phyloP scores from a whole-genome alignment of 2,888 invertebrate species.

The Bombylius discolor region DNA sequence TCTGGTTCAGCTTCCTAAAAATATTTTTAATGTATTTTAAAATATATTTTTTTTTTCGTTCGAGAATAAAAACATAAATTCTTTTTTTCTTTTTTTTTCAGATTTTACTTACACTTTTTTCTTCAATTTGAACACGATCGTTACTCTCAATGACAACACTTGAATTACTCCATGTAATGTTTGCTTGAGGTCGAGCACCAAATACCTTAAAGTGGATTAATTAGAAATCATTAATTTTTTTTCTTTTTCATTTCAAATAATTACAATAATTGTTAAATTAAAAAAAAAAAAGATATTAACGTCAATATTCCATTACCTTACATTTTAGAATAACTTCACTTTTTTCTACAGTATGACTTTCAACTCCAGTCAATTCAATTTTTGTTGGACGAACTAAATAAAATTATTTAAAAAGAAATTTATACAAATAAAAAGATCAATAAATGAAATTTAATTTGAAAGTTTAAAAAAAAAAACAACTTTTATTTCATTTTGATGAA shows the following conservation, averaged over 20 bases:
- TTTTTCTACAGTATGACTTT: constrained; percentile 67
- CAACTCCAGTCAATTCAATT: constrained; percentile 61
- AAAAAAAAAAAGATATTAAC: not conserved
- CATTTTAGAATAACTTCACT: constrained; percentile 68
- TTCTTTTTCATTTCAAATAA: not conserved
- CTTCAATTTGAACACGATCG: constrained; percentile 25
- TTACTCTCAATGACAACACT: constrained; percentile 34
- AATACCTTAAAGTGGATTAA: constrained; percentile 39
- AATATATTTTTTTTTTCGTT: not conserved
- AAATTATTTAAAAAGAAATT: constrained; percentile 13
- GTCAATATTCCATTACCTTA: constrained; percentile 27
- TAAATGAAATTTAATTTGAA: no score
- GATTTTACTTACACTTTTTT: constrained; percentile 37
- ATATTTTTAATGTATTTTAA: no score
- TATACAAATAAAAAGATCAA: no score
- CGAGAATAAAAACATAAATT: not conserved
- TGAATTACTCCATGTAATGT: constrained; percentile 74
- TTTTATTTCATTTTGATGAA: no score
- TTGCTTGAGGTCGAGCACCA: constrained; percentile 72
- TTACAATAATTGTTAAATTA: not conserved
- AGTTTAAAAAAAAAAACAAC: no score
- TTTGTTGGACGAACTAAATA: constrained; percentile 66
- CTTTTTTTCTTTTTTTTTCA: not conserved
- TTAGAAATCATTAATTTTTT: not conserved
- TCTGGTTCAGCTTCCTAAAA: constrained; percentile 34